Evolutionary conservation across 2,113 vertebrate genomes (phyloP), one percentile per base, ranked within the genome.

Genomic region (Mesocricetus auratus): DNA sequence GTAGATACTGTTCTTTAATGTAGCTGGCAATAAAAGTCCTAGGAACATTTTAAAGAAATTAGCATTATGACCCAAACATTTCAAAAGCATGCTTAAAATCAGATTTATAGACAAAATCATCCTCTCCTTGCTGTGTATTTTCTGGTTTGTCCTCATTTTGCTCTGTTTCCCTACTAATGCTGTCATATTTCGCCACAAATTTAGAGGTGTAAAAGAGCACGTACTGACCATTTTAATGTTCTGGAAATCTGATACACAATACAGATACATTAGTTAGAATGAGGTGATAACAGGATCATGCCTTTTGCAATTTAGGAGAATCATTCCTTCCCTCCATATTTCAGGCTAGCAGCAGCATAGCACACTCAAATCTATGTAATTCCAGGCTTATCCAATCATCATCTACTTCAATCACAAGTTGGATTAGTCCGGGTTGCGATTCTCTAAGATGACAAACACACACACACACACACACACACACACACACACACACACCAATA

Each of bases 261-360:
- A 53, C 33, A 13, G 4, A 15, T 56, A 89, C 22, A 87, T 3
- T n/a, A 22, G n/a, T 16, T 68, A 26, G 93, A 93, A 64, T 86
- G 6, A 42, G 45, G 4, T 45, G n/a, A 42, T 36, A 89, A n/a
- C 5, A 62, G 62, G 33, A 3, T 53, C 19, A 17, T 19, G 6
- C 1, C 22, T 3, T 16, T 87, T 6, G 22, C 1, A 42, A 0
- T 6, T 24, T 26, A n/a, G 4, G 15, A 24, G 33, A 71, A 42
- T 71, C 26, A 66, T 4, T 5, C 31, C 47, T 86, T 39, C 42
- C 12, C 47, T 96, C 62, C 8, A 7, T 62, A 15, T 62, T 73
- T 15, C 58, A 83, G n/a, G 13, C 7, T 24, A 47, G 22, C 3
- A 69, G 33, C 2, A 60, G n/a, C 10, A 13, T 3, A 45, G 1